Evolutionary conservation across 2,888 invertebrate genomes (phyloP), one percentile per base, ranked within the genome.

Genomic region (Rhaphigaster nebulosa): DNA sequence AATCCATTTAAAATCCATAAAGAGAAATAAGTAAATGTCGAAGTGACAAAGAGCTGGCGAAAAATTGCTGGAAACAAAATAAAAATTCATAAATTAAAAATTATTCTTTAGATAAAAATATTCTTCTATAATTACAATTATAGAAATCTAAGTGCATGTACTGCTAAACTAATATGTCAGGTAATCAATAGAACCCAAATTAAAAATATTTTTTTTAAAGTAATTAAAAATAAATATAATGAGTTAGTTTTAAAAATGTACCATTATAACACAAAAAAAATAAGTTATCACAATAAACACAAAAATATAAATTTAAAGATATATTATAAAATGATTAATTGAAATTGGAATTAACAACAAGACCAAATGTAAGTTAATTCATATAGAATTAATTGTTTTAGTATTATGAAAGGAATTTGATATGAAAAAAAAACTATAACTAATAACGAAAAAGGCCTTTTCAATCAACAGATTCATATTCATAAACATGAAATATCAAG

Each of bases 1-100:
- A 89, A 60, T 38, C 60, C 45, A 89, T 23, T 65, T 89, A 89
- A 41, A 70, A 70, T 29, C 89, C 65, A 65, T 12, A 89, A 65
- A 38, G 70, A 34, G 34, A 45, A n/a, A 45, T 84, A 84, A 45
- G 15, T 84, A 45, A 45, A 84, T 38, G 45, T 45, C 4, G 45
- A 45, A 84, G 45, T 45, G 45, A 84, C 84, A 84, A 45, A 4
- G n/a, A 84, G 15, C n/a, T 84, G 84, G n/a, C 84, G 45, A n/a
- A 84, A 84, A n/a, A 84, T 84, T n/a, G 84, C 84, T 84, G n/a
- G 12, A 84, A 84, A 45, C 23, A 84, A 45, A 18, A 38, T 34
- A 34, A 34, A 34, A 18, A 70, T 65, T 70, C 26, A 70, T 70
- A 56, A 23, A 65, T 70, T 34, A 34, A 34, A 34, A 18, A 70